These are phyloP conservation scores for Orthosia gothica DNA, from an alignment of 2,888 invertebrate species.

Conservation along the genomic window DNA sequence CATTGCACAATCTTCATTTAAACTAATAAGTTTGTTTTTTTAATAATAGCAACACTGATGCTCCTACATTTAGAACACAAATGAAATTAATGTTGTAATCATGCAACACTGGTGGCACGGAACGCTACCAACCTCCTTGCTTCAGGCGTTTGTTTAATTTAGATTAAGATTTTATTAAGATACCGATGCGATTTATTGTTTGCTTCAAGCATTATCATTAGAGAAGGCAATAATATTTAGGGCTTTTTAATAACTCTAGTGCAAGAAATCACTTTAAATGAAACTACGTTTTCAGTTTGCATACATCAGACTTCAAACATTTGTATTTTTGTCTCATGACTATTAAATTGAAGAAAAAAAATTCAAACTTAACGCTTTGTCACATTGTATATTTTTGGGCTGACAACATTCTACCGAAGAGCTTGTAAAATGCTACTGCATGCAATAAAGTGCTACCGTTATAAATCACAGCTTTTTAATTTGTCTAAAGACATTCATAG, in stretches of 20 bases:
- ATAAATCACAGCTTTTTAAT: constrained; percentile 86
- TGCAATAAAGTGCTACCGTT: constrained; percentile 68
- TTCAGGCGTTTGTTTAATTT: constrained; percentile 50
- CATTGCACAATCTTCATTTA: neutral
- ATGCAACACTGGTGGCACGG: constrained; percentile 24
- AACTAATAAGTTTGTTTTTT: neutral
- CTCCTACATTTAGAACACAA: neutral
- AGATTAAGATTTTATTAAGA: constrained; percentile 38
- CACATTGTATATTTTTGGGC: constrained; percentile 58
- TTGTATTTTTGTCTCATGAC: constrained; percentile 12
- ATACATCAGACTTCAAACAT: constrained; percentile 9
- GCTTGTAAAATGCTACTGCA: constrained; percentile 70
- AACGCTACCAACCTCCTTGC: constrained; percentile 28
- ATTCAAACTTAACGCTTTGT: constrained; percentile 28
- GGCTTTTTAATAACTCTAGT: neutral
- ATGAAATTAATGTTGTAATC: constrained; percentile 17
- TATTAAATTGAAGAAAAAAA: constrained; percentile 28
- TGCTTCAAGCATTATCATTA: constrained; percentile 7
- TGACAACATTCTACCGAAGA: constrained; percentile 58
- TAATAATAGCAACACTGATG: constrained; percentile 12
- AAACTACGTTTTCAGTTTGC: neutral
- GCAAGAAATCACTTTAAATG: neutral
- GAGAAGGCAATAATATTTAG: neutral
- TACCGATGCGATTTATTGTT: constrained; percentile 37
- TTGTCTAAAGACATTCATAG: constrained; percentile 80